Base-by-base conservation (phyloP, 2,113 vertebrate genomes). In the Hemiprocne comata region DNA sequence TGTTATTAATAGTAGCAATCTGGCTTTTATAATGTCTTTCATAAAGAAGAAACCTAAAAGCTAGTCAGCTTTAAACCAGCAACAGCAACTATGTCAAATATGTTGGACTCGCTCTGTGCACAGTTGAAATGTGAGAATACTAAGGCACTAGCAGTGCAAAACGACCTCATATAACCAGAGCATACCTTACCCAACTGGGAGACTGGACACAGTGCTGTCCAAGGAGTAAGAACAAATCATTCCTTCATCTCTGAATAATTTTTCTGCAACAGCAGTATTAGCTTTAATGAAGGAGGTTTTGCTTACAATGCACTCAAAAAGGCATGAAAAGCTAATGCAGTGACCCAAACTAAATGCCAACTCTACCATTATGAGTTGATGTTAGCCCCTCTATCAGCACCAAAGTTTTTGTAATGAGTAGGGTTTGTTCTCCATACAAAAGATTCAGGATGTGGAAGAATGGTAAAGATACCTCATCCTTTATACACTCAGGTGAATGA, bases 1-100 rank as follows among this genome's bases (percentile, higher is more conserved):
- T 93, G 64, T 54, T 92, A 76, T 90, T 85, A 75, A 89, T 40
- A 94, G 80, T 17, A 95, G 51, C 46, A 86, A 48, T 58, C 64
- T 92, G 64, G 46, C 36, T 84, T 84, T 90, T 80, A 50, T 15
- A 89, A 74, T 53, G 38, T 17, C 15, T 81, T 89, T 87, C 51
- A 73, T 50, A 50, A 79, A 53, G 65, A 86, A 73, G 31, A 80
- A 90, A 54, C 17, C 26, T 74, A 83, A 70, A 89, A 17, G 31
- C 40, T 84, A 54, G 28, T 81, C 51, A 58, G 60, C 57, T 76
- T 84, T 80, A 86, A 72, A 58, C 19, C 0, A 0, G n/a, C n/a
- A 77, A 62, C 36, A 58, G 67, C 72, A 84, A 61, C 64, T 82
- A 57, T 80, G 46, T n/a, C 55, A 84, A 88, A 40, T 15, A 64